Evolutionary conservation across 64 coral and sea anemone species (phyloP).

Genomic region (Orbicella faveolata): DNA sequence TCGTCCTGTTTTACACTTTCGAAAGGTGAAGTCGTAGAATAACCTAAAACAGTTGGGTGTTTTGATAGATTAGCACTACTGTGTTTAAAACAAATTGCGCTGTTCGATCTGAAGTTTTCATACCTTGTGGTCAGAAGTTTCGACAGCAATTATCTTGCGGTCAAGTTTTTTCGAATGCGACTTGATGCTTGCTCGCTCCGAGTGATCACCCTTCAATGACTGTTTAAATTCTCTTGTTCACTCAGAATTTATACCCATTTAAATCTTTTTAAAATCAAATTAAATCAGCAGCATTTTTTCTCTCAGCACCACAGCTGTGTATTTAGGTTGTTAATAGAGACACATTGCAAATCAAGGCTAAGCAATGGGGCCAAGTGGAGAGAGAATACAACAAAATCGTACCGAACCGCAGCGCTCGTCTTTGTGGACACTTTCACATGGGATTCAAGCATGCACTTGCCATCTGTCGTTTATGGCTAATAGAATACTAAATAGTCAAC

Average conservation of each 20-base stretch:
- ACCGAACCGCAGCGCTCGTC: conserved; percentile 75
- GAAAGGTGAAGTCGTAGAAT: background rate
- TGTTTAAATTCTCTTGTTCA: conserved; percentile 87
- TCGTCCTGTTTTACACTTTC: conserved; percentile 15
- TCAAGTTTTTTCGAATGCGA: conserved; percentile 44
- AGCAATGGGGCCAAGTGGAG: conserved; percentile 68
- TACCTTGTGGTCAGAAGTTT: conserved; percentile 49
- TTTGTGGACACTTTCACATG: conserved; percentile 98
- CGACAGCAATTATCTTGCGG: conserved; percentile 44
- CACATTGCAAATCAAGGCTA: conserved; percentile 86
- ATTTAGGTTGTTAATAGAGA: conserved; percentile 88
- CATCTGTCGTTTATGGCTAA: conserved; percentile 99
- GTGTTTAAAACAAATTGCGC: conserved; percentile 37
- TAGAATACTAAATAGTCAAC: conserved; percentile 99
- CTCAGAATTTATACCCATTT: conserved; percentile 98
- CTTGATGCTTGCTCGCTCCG: conserved; percentile 62
- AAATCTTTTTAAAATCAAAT: conserved; percentile 99
- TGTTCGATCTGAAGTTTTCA: conserved; percentile 19
- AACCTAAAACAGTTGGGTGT: conserved; percentile 15
- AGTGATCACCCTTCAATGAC: conserved; percentile 83
- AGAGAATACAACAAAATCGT: conserved; percentile 77
- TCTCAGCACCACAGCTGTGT: conserved; percentile 89
- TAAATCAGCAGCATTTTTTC: conserved; percentile 86
- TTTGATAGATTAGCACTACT: conserved; percentile 30
- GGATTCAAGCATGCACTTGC: conserved; percentile 91